Conservation (phyloP, 2,113 vertebrate species). For the Aleadryas rufinucha region DNA sequence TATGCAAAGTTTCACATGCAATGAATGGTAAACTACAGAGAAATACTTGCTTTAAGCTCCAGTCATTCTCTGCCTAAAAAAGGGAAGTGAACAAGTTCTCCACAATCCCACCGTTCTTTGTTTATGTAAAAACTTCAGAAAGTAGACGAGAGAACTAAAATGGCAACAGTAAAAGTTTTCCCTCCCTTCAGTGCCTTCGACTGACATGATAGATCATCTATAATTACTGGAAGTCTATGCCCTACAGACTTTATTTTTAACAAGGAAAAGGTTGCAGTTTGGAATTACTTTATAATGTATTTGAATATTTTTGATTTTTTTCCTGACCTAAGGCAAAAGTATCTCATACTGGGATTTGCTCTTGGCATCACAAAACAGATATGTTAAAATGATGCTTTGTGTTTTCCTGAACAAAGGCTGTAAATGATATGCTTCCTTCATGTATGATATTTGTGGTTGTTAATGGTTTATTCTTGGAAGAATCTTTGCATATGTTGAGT, state of each 20-base stretch:
- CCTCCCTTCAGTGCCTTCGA: neutral
- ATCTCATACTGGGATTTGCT: neutral
- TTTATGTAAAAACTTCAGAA: neutral
- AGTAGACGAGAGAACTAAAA: neutral
- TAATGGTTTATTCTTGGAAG: constrained; percentile 66
- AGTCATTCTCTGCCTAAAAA: neutral
- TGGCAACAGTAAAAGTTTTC: neutral
- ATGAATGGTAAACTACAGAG: neutral
- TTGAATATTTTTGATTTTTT: neutral
- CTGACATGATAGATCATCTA: neutral
- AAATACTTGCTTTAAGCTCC: neutral
- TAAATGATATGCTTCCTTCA: neutral
- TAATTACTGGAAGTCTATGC: neutral
- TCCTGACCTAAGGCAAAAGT: neutral
- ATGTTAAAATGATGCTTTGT: neutral
- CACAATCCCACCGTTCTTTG: neutral
- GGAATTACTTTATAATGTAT: neutral
- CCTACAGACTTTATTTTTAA: constrained; percentile 27
- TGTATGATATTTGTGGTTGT: constrained; percentile 9
- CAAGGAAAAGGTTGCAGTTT: neutral
- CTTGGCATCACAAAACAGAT: neutral
- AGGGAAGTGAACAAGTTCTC: neutral
- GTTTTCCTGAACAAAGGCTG: constrained; percentile 8
- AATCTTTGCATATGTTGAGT: constrained; percentile 30
- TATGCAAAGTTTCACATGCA: neutral